Conservation (phyloP, 2,888 invertebrate genomes). For the Molanna angustata region DNA sequence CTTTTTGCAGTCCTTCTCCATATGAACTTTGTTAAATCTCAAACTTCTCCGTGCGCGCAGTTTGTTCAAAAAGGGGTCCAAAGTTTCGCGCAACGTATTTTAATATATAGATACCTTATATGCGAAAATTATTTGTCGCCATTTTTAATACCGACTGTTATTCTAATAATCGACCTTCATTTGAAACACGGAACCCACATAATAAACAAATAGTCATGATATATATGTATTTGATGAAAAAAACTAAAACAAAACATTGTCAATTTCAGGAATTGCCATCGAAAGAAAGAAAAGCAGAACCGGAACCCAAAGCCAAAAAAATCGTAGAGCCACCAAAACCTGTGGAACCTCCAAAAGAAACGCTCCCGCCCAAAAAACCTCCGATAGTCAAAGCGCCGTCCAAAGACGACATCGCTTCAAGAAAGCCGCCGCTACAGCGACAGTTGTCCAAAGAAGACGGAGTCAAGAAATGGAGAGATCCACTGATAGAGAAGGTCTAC, state of each 20-base stretch:
- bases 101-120: no score
- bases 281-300: conserved; percentile 40
- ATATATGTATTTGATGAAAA: no score
- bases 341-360: conserved; percentile 27
- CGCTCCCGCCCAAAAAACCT: conserved; percentile 47
- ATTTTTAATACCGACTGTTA: no score
- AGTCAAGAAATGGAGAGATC: conserved; percentile 54
- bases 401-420: conserved; percentile 51
- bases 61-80: no score
- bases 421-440: conserved; percentile 50
- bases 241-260: neutral
- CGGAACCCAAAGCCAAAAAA: conserved; percentile 40
- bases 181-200: no score
- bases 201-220: no score
- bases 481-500: conserved; percentile 52
- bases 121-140: no score
- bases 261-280: conserved; percentile 13
- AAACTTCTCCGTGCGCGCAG: no score
- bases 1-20: no score
- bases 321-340: conserved; percentile 30
- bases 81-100: no score
- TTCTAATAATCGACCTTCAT: no score
- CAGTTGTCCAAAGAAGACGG: conserved; percentile 52
- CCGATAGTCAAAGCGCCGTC: conserved; percentile 50
- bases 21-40: no score